Evolutionary conservation across 2,113 vertebrate genomes (phyloP).

Genomic region (Ceyx melanurus): DNA sequence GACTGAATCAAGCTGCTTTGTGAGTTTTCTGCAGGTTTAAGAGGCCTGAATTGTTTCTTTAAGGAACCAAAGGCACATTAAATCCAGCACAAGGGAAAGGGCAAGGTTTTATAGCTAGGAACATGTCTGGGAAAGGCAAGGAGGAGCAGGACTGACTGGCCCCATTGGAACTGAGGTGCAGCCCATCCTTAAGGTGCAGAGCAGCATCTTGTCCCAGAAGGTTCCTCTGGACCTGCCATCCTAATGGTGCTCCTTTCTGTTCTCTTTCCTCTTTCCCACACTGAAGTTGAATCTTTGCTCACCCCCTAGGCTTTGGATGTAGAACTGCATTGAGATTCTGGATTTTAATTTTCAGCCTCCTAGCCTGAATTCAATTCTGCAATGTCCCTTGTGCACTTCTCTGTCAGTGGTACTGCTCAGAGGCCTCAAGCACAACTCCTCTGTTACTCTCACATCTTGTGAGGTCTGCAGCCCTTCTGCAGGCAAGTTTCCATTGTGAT

Average conservation of each 20-base stretch:
- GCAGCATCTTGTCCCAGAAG: neutral
- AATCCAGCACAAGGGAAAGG: neutral
- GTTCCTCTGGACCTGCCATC: neutral
- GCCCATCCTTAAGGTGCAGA: neutral
- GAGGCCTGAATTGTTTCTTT: neutral
- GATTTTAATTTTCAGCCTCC: neutral
- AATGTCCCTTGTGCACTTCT: accelerated
- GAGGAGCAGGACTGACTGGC: neutral
- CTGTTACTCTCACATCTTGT: neutral
- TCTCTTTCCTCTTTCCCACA: neutral
- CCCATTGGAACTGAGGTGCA: neutral
- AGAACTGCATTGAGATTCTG: neutral
- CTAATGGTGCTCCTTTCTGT: neutral
- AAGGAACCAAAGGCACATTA: neutral
- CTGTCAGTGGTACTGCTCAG: neutral
- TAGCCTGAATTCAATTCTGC: neutral
- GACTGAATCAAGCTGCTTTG: neutral
- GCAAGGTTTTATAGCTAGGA: neutral
- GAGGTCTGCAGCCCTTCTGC: neutral
- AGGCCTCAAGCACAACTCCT: neutral
- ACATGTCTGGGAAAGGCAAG: neutral
- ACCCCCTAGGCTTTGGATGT: neutral
- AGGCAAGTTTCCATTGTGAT: neutral
- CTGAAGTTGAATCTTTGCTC: neutral
- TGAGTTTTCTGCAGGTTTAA: neutral